phyloP scores from a whole-genome alignment of 2,888 invertebrate species.

The Drosophila anceps region DNA sequence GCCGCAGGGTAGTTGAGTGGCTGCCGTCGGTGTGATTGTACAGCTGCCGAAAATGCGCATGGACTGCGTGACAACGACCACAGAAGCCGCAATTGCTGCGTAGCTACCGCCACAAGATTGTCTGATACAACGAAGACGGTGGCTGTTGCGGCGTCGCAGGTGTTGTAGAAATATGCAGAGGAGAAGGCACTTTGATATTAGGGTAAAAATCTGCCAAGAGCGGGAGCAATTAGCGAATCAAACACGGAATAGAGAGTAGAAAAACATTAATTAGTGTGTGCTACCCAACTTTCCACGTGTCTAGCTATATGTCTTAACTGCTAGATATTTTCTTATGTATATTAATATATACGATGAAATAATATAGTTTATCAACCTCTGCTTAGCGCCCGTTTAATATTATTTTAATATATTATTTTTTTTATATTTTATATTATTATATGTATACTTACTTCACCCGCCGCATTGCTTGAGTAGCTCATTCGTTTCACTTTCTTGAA shows the following conservation, averaged over 20 bases:
- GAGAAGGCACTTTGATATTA: background rate
- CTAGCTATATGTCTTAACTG: too few species aligned
- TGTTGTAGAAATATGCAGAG: background rate
- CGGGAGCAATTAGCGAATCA: conserved; percentile 3
- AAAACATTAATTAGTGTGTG: background rate
- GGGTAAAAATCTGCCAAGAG: too few species aligned
- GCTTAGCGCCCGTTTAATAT: too few species aligned
- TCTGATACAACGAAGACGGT: background rate
- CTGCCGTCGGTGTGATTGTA: background rate
- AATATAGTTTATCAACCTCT: too few species aligned
- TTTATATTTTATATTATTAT: background rate
- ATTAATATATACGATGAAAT: too few species aligned
- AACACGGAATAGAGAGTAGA: background rate
- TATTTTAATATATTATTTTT: background rate
- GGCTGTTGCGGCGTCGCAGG: background rate
- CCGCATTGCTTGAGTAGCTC: conserved; percentile 90
- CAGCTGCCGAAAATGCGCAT: background rate
- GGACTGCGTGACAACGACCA: background rate
- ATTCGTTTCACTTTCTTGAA: conserved; percentile 90
- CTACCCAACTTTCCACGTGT: background rate
- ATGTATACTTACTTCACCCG: conserved; percentile 87
- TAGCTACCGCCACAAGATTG: background rate
- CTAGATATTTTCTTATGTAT: too few species aligned
- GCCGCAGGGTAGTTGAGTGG: background rate
- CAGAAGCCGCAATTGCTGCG: background rate